Evolutionary conservation across 2,888 invertebrate species (phyloP), one percentile per base, ranked within the genome.

Genomic region (Dicycla oo): DNA sequence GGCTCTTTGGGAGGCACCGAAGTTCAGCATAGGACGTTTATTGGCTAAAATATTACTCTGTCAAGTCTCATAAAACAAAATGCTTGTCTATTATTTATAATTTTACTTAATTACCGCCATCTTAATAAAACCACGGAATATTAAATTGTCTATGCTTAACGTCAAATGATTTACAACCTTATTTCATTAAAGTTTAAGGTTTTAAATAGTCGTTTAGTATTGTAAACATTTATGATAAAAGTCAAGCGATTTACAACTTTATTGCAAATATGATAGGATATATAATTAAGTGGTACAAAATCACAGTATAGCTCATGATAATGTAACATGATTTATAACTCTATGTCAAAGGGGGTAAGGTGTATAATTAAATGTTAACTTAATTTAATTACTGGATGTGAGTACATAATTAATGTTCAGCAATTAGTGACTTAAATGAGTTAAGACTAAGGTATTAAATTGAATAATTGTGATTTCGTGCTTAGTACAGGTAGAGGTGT

Each of bases 241-340:
- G 7, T 47, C 20, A 43, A 30, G 18, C 23, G 20, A 81, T 72
- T 77, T 45, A 0, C 13, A 23, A 60, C 61, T 62, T 40, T 82
- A n/a, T 47, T 2, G 0, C 0, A 1, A 8, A 30, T 0, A 0
- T 0, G 0, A 26, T 54, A 78, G 11, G 13, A 40, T 58, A 2
- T 26, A 47, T 56, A 66, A 58, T 69, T 40, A 10, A 38, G 11
- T 69, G 34, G 18, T 13, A 15, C 18, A 18, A 58, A 40, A 23
- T 40, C n/a, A 8, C 2, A 23, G 26, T 38, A 23, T 13, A 70
- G 38, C 26, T 30, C 53, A 38, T 81, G 8, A 80, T 60, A 43
- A 43, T 53, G 80, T 18, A 8, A 65, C 61, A 15, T 78, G 56
- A 78, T 80, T 66, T 47, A 69, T 43, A 69, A 45, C 65, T 69